phyloP scores from a whole-genome alignment of 2,113 vertebrate species.

The Camelus bactrianus region DNA sequence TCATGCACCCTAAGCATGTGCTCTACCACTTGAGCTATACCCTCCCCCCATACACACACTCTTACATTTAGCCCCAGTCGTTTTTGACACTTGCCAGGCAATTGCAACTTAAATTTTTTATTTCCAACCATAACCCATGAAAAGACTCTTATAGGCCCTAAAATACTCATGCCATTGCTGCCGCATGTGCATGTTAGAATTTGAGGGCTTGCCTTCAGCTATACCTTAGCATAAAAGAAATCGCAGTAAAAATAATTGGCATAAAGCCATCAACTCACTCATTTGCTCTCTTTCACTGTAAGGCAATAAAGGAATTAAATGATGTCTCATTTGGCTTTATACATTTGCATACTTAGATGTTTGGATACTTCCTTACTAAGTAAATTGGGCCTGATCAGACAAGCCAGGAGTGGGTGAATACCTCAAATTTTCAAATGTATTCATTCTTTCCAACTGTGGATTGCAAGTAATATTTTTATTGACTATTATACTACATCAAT shows the following conservation, averaged over 20 bases:
- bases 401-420: constrained; percentile 15
- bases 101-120: constrained; percentile 68
- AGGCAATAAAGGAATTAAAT: constrained; percentile 83
- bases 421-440: constrained; percentile 33
- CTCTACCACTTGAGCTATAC: too few species aligned
- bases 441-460: not conserved
- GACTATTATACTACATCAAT: not conserved
- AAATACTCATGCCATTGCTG: constrained; percentile 77
- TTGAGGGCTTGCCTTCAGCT: constrained; percentile 76
- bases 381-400: constrained; percentile 61
- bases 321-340: constrained; percentile 79
- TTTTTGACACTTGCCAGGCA: constrained; percentile 55
- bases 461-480: constrained; percentile 29
- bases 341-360: constrained; percentile 78
- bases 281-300: constrained; percentile 81
- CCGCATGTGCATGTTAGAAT: constrained; percentile 69
- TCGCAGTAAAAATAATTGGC: constrained; percentile 79
- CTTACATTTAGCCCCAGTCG: not conserved
- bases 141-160: constrained; percentile 59
- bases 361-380: constrained; percentile 73
- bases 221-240: constrained; percentile 79
- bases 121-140: constrained; percentile 65
- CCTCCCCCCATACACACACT: not conserved
- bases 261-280: constrained; percentile 76
- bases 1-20: too few species aligned